These are phyloP conservation scores for Illadopsis cleaveri DNA, from an alignment of 2,113 vertebrate genomes.

Conservation along the genomic window DNA sequence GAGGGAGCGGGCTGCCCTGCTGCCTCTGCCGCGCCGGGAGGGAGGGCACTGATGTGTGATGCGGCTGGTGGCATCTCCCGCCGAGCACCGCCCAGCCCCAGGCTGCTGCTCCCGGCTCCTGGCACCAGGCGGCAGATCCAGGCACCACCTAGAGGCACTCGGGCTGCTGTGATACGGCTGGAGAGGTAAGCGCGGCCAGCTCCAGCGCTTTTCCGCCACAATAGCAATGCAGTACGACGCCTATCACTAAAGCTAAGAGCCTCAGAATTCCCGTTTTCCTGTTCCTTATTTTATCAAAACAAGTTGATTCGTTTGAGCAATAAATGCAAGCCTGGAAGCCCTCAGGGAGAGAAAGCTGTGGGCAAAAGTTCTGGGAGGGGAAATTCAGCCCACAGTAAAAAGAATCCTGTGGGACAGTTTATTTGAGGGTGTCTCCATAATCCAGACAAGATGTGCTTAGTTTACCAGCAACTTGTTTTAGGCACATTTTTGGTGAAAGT, in stretches of 20 bases:
- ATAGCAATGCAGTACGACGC: fast-evolving
- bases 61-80: background rate
- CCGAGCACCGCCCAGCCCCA: background rate
- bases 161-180: background rate
- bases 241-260: background rate
- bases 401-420: background rate
- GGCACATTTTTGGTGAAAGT: background rate
- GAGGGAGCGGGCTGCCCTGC: background rate
- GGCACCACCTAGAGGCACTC: constrained; percentile 73
- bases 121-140: constrained; percentile 33
- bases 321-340: background rate
- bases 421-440: background rate
- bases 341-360: background rate
- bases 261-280: background rate
- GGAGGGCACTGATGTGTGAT: fast-evolving
- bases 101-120: background rate
- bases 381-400: background rate
- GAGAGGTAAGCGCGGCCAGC: background rate
- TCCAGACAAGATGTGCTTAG: background rate
- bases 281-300: background rate
- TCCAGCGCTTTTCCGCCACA: background rate
- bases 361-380: background rate
- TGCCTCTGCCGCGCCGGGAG: background rate
- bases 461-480: background rate
- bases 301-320: background rate